Percentiles rank a stretch among this genome's conserved stretches.
Evolutionary conservation across 2,888 invertebrate species (phyloP).

Genomic region (Agonopterix subpropinquella): DNA sequence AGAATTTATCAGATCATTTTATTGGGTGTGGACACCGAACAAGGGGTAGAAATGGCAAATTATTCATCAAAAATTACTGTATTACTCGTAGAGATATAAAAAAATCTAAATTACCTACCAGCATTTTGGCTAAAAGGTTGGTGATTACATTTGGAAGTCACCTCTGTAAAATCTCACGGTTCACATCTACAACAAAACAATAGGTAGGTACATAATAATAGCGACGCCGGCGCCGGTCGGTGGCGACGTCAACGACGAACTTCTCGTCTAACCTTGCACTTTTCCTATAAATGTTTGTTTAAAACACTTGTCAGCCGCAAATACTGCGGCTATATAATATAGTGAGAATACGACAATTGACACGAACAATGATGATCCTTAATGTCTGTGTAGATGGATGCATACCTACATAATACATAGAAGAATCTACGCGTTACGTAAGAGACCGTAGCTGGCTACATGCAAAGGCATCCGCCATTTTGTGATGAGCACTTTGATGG

Average conservation of each 20-base stretch:
- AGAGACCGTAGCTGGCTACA: constrained; percentile 26
- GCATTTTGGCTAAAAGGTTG: too few species aligned
- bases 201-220: constrained; percentile 16
- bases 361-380: constrained; percentile 53
- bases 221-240: not conserved
- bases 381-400: constrained; percentile 38
- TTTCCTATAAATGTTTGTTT: constrained; percentile 35
- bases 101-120: too few species aligned
- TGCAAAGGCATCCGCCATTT: constrained; percentile 57
- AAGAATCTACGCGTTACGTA: constrained; percentile 38
- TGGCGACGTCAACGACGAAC: constrained; percentile 8
- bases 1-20: too few species aligned
- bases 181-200: constrained; percentile 6
- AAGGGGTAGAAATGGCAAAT: too few species aligned
- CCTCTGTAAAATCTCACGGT: constrained; percentile 4
- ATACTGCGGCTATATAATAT: constrained; percentile 35
- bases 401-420: constrained; percentile 27
- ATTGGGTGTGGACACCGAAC: too few species aligned
- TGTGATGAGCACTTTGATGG: constrained; percentile 51
- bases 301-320: constrained; percentile 32
- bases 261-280: constrained; percentile 50
- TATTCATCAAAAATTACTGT: too few species aligned
- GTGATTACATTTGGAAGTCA: not conserved
- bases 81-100: too few species aligned
- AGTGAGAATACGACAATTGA: constrained; percentile 52